Evolutionary conservation across 2,888 invertebrate genomes (phyloP).

Genomic region (Tromatobia lineatoria): DNA sequence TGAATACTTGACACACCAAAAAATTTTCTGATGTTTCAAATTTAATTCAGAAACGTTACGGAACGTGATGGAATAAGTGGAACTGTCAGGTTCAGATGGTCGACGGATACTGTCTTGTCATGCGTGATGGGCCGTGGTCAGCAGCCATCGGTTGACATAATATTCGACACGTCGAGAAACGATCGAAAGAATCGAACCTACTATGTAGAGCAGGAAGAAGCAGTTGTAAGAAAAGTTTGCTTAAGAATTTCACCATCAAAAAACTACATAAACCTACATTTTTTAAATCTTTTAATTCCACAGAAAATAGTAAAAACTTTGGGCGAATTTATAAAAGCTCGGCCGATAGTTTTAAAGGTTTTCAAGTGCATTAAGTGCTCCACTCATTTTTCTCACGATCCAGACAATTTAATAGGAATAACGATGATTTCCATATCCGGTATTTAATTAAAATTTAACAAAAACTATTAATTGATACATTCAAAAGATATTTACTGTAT

Average conservation of each 20-base stretch:
- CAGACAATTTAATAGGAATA: conserved; percentile 75
- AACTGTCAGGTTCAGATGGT: conserved; percentile 83
- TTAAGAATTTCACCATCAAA: neutral
- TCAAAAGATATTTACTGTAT: neutral
- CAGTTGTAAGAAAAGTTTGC: conserved; percentile 84
- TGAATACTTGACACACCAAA: neutral
- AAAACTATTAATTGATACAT: neutral
- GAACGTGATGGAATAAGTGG: conserved; percentile 86
- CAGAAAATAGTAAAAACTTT: conserved; percentile 86
- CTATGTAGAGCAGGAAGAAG: conserved; percentile 87
- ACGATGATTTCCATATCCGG: conserved; percentile 64
- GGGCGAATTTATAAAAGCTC: conserved; percentile 85
- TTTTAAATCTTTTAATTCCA: conserved; percentile 41
- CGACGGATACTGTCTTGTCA: conserved; percentile 80
- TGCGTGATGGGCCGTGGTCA: conserved; percentile 83
- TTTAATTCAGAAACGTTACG: conserved; percentile 85
- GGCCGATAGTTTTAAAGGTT: conserved; percentile 84
- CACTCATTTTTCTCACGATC: conserved; percentile 87
- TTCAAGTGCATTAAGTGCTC: conserved; percentile 89
- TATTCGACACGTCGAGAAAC: conserved; percentile 88
- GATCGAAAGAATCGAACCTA: conserved; percentile 88
- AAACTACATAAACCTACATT: neutral
- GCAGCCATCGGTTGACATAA: conserved; percentile 86
- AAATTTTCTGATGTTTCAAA: conserved; percentile 13
- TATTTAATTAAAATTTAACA: conserved; percentile 52